These are phyloP conservation scores for Hipparchia semele DNA, from an alignment of 2,888 invertebrate species.

Conservation along the genomic window DNA sequence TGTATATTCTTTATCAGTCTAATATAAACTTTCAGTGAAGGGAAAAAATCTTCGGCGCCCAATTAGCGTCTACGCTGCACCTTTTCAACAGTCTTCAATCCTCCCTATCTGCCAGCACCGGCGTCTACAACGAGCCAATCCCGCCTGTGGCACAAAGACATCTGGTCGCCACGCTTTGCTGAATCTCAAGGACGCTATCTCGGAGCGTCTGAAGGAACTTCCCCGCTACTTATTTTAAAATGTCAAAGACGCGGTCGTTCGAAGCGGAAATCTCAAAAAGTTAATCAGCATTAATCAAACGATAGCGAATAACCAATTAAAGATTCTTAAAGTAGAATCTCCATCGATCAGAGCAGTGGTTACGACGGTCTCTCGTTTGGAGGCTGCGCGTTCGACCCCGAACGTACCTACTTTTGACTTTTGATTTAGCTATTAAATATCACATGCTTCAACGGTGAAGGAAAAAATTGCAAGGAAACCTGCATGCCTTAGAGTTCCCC, in stretches of 20 bases:
- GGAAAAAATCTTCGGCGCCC: neutral
- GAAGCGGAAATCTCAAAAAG: neutral
- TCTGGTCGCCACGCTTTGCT: slow-evolving; percentile 2
- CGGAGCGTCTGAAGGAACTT: neutral
- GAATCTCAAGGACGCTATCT: neutral
- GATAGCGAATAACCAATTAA: neutral
- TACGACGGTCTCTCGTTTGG: too few species aligned
- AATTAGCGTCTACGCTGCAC: neutral
- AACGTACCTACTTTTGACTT: too few species aligned
- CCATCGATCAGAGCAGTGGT: too few species aligned
- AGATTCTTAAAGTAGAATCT: neutral
- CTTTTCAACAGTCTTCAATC: neutral
- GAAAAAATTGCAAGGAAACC: too few species aligned
- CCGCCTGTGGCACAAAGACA: neutral
- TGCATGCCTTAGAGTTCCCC: too few species aligned
- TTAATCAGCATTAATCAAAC: neutral
- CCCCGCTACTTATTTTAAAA: slow-evolving; percentile 6
- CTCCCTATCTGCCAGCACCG: too few species aligned
- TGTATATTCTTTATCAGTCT: neutral
- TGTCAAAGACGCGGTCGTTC: neutral
- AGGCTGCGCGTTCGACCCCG: too few species aligned
- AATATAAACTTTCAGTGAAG: neutral
- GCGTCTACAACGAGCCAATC: slow-evolving; percentile 4
- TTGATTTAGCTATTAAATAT: too few species aligned
- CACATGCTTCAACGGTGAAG: too few species aligned